These are phyloP conservation scores for Lepus oiostolus DNA, from an alignment of 2,797 vertebrate genomes.

Conservation along the genomic window DNA sequence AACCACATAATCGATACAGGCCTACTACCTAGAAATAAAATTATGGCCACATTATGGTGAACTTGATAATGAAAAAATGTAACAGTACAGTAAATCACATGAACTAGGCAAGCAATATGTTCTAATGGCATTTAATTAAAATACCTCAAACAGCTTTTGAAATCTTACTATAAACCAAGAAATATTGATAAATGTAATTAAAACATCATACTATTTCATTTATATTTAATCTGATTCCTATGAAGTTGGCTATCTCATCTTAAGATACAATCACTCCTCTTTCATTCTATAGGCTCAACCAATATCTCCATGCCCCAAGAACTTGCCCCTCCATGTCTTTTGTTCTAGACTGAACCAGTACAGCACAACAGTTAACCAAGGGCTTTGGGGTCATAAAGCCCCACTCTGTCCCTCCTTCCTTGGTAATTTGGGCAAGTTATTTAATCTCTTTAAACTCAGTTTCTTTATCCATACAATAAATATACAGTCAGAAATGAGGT, in stretches of 20 bases:
- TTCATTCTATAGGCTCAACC: neutral
- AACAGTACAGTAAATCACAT: constrained; percentile 28
- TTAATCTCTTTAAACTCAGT: constrained; percentile 57
- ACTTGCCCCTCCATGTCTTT: neutral
- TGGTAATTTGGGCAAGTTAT: constrained; percentile 60
- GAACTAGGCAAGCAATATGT: constrained; percentile 45
- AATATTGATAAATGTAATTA: constrained; percentile 21
- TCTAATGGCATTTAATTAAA: constrained; percentile 46
- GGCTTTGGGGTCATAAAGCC: neutral
- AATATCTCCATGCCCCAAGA: neutral
- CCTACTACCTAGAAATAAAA: constrained; percentile 94
- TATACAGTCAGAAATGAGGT: neutral
- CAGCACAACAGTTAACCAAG: neutral
- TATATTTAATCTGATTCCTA: constrained; percentile 51
- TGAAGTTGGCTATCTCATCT: neutral
- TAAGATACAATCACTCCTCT: constrained; percentile 4
- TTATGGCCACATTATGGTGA: constrained; percentile 39
- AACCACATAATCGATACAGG: constrained; percentile 97
- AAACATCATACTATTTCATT: constrained; percentile 34
- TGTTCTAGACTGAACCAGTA: neutral
- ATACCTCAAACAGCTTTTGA: constrained; percentile 56
- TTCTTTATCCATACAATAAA: constrained; percentile 30
- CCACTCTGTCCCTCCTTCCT: neutral
- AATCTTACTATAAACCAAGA: constrained; percentile 12
- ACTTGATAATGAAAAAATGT: neutral